phyloP scores from a whole-genome alignment of 2,888 invertebrate species.

The Vannuccia rotundouncinata region DNA sequence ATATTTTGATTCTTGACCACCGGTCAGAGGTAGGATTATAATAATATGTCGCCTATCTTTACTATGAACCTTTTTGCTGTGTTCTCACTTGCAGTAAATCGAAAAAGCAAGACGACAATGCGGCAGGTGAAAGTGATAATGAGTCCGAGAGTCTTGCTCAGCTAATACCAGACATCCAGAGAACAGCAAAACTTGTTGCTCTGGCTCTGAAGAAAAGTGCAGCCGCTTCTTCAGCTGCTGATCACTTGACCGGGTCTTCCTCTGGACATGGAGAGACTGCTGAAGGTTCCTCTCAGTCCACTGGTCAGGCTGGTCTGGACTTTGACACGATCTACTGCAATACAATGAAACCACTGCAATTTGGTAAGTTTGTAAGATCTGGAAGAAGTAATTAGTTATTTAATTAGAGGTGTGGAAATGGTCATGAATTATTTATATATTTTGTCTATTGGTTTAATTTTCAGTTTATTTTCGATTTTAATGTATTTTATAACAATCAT shows the following conservation, averaged over 20 bases:
- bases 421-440: too few species aligned
- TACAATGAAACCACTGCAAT: conserved; percentile 39
- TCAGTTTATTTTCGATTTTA: too few species aligned
- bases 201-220: conserved; percentile 14
- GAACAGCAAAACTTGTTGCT: conserved; percentile 58
- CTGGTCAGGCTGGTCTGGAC: conserved; percentile 47
- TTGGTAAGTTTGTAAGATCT: conserved; percentile 9
- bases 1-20: too few species aligned
- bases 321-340: conserved; percentile 27
- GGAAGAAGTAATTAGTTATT: too few species aligned
- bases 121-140: conserved; percentile 60
- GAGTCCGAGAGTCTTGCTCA: conserved; percentile 80
- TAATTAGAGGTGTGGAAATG: too few species aligned
- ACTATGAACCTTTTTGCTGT: too few species aligned
- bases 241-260: conserved; percentile 43
- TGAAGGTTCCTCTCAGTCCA: conserved; percentile 33
- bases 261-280: conserved; percentile 32
- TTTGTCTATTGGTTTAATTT: too few species aligned
- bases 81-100: background rate
- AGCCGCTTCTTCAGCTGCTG: background rate
- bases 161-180: conserved; percentile 82
- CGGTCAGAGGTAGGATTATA: too few species aligned
- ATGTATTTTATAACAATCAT: too few species aligned
- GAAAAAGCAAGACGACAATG: conserved; percentile 50
- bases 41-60: too few species aligned